Evolutionary conservation across 2,888 invertebrate genomes (phyloP), one percentile per base, ranked within the genome.

Genomic region (Oxycera nigricornis): DNA sequence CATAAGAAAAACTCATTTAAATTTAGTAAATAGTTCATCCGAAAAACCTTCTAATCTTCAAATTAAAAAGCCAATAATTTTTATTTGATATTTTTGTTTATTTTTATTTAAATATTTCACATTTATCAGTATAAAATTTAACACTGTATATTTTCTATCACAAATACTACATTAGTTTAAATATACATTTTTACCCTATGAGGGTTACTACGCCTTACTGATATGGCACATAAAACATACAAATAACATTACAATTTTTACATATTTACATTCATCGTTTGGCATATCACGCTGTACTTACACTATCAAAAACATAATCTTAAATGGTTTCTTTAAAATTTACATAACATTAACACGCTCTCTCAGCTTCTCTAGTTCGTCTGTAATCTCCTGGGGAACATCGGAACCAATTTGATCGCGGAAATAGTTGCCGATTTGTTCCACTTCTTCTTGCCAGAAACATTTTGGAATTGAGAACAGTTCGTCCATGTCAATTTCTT

Each of bases 381-480:
- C 86, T 80, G 87, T 87, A 81, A 98, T 92, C 80, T 90, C 90
- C 35, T 87, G 82, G 0, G 98, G 98, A 72, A 97, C 86, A 86
- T 98, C 97, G 0, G 88, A 87, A 17, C 94, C 94, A 2, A 98
- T 92, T 88, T 99, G 98, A 79, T 94, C 91, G 72, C 93, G 91
- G 84, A 98, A 94, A 87, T 98, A 99, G 81, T 92, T 92, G 80
- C 90, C 90, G 75, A 98, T 91, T 22, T 93, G 94, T 75, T 89
- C 86, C 14, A 90, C 91, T 87, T 99, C 98, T 81, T 94, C 88
- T 67, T 89, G 84, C 98, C 98, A 99, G 86, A 98, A 99, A 73
- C 93, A 91, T 82, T 92, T 94, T 2, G 96, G 95, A 74, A 98
- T 86, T 77, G 90, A 89, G 86, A 98, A 97, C 20, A 99, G 87